A percentile compares a stretch with the other conserved stretches of the same genome.
phyloP scores from a whole-genome alignment of 92 coral and sea anemone species.

The Chrysogorgia sp. region DNA sequence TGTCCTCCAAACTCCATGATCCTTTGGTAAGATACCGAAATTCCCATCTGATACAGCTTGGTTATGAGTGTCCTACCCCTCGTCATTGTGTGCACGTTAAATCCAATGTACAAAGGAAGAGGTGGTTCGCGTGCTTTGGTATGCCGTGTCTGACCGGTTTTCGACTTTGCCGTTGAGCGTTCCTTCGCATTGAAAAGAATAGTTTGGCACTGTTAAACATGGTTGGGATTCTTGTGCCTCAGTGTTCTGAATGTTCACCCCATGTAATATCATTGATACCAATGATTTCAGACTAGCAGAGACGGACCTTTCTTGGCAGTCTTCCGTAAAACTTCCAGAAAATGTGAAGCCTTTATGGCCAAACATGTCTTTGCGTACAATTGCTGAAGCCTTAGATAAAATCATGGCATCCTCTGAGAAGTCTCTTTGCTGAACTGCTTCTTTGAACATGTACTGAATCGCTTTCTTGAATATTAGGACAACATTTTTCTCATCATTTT shows the following conservation, averaged over 20 bases:
- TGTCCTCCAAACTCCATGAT: slow-evolving; percentile 73
- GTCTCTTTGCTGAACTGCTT: slow-evolving; percentile 57
- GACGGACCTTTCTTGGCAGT: slow-evolving; percentile 64
- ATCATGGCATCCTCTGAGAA: slow-evolving; percentile 67
- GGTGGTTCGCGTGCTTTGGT: slow-evolving; percentile 72
- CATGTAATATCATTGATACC: slow-evolving; percentile 60
- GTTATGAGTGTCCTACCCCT: slow-evolving; percentile 71
- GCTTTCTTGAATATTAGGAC: slow-evolving; percentile 64
- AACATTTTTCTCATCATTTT: slow-evolving; percentile 58
- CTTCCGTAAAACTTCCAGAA: slow-evolving; percentile 66
- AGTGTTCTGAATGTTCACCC: slow-evolving; percentile 70
- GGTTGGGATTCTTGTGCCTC: slow-evolving; percentile 65
- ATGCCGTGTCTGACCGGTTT: slow-evolving; percentile 79
- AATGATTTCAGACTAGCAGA: slow-evolving; percentile 68
- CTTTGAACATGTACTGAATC: slow-evolving; percentile 53
- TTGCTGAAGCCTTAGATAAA: slow-evolving; percentile 65
- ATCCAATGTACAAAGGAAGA: slow-evolving; percentile 67
- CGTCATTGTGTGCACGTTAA: slow-evolving; percentile 61
- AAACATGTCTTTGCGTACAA: slow-evolving; percentile 70
- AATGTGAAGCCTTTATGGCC: slow-evolving; percentile 60
- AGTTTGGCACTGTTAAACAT: slow-evolving; percentile 78
- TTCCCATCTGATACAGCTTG: slow-evolving; percentile 69
- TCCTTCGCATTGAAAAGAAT: slow-evolving; percentile 70
- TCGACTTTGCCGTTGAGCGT: slow-evolving; percentile 51
- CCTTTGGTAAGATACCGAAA: slow-evolving; percentile 72